phyloP scores from a whole-genome alignment of 1,140 invertebrate species.

The Drosophila arawakana region DNA sequence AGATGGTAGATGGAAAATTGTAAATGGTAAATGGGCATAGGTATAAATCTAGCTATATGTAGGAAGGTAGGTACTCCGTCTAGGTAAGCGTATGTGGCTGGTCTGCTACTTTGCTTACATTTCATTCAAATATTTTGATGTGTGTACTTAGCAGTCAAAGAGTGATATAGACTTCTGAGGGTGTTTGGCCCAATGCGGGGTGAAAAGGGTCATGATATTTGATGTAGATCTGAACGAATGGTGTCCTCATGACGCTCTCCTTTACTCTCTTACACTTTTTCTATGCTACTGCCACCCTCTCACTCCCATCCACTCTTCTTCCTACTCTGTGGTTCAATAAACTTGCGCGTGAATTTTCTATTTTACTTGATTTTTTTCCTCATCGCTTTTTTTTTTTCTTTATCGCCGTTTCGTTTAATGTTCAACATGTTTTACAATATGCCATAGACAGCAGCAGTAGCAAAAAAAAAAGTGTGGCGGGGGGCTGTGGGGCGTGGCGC shows the following conservation, averaged over 20 bases:
- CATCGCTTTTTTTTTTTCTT: constrained; percentile 1
- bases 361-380: constrained; percentile 50
- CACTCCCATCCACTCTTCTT: background rate
- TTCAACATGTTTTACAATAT: constrained; percentile 62
- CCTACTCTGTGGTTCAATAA: constrained; percentile 67
- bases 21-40: background rate
- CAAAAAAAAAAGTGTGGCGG: constrained; percentile 25
- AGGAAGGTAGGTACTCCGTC: background rate
- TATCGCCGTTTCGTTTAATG: constrained; percentile 52
- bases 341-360: constrained; percentile 76
- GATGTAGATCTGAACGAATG: constrained; percentile 4
- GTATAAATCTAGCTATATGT: background rate
- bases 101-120: constrained; percentile 76
- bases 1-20: background rate
- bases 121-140: constrained; percentile 76
- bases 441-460: constrained; percentile 38
- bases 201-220: constrained; percentile 49
- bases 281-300: background rate
- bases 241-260: background rate
- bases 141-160: constrained; percentile 41
- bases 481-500: constrained; percentile 30
- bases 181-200: background rate
- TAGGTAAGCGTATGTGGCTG: constrained; percentile 1
- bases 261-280: background rate
- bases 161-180: constrained; percentile 6